phyloP scores from a whole-genome alignment of 2,797 vertebrate species.

The Rhinogobio ventralis region DNA sequence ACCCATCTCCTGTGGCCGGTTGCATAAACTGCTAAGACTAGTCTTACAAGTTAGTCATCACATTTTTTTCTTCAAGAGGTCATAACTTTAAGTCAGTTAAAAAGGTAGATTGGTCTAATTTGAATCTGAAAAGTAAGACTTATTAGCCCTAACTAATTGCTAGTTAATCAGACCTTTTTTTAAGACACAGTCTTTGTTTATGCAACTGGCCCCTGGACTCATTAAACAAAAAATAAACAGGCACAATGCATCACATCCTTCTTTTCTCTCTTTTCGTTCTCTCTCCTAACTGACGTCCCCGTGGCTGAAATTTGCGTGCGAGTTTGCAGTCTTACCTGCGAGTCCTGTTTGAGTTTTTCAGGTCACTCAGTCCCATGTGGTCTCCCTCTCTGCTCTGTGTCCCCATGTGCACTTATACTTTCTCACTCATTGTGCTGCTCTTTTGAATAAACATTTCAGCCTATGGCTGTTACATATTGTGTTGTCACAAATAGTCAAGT shows the following conservation, averaged over 20 bases:
- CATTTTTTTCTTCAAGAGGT: neutral
- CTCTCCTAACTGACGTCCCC: neutral
- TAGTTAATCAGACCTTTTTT: neutral
- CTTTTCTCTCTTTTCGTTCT: constrained; percentile 13
- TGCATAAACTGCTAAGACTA: neutral
- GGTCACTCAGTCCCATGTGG: constrained; percentile 62
- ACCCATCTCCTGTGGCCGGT: neutral
- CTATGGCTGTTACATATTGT: neutral
- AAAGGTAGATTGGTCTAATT: neutral
- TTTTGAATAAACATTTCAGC: constrained; percentile 23
- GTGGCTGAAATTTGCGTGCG: constrained; percentile 50
- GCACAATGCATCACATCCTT: constrained; percentile 19
- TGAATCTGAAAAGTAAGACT: neutral
- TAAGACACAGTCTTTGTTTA: neutral
- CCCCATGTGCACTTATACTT: constrained; percentile 6
- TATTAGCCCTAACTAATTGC: neutral
- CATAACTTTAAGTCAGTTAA: neutral
- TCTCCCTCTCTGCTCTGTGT: constrained; percentile 30
- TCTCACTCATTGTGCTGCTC: constrained; percentile 16
- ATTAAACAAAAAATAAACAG: constrained; percentile 9
- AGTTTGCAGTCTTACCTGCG: constrained; percentile 45
- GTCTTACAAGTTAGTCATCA: neutral
- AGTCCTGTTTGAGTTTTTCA: constrained; percentile 54
- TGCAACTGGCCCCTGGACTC: neutral
- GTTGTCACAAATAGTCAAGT: neutral